Percentiles rank a stretch among this genome's conserved stretches.
Evolutionary conservation across 2,888 invertebrate species (phyloP).

Genomic region (Drosophila greeni): DNA sequence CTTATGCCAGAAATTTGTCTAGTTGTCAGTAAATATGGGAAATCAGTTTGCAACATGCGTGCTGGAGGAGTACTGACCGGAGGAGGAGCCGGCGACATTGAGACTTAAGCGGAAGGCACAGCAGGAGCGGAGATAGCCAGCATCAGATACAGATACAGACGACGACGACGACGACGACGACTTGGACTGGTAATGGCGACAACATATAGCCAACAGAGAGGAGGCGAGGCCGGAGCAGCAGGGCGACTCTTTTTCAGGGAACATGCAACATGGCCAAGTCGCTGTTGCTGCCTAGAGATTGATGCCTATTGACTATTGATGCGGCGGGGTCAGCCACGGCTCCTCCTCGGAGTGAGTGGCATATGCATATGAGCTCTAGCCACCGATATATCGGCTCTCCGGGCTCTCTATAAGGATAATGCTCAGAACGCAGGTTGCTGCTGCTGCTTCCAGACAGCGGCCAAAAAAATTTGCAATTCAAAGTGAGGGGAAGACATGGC

Average conservation of each 20-base stretch:
- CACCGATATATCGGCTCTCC: slow-evolving; percentile 52
- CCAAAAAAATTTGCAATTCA: slow-evolving; percentile 65
- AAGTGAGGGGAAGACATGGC: slow-evolving; percentile 37
- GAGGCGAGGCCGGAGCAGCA: neutral
- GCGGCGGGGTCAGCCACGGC: slow-evolving; percentile 35
- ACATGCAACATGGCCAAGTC: slow-evolving; percentile 42
- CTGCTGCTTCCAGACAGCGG: slow-evolving; percentile 27
- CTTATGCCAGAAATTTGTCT: slow-evolving; percentile 79
- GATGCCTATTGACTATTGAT: slow-evolving; percentile 69
- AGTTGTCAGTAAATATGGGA: slow-evolving; percentile 79
- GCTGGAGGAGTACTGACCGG: slow-evolving; percentile 53
- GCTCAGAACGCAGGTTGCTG: slow-evolving; percentile 66
- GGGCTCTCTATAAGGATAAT: slow-evolving; percentile 69
- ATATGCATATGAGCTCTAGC: slow-evolving; percentile 47
- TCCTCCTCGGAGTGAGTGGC: slow-evolving; percentile 37
- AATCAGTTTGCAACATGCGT: slow-evolving; percentile 76
- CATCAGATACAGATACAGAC: slow-evolving; percentile 73
- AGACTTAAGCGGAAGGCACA: slow-evolving; percentile 75
- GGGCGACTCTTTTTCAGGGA: slow-evolving; percentile 14
- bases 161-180: slow-evolving; percentile 14
- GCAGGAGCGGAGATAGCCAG: slow-evolving; percentile 77
- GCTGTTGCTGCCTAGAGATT: slow-evolving; percentile 34
- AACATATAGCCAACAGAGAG: slow-evolving; percentile 46
- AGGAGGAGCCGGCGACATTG: slow-evolving; percentile 57
- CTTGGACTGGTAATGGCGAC: slow-evolving; percentile 67